These are phyloP conservation scores for Plagodis pulveraria DNA, from an alignment of 2,888 invertebrate genomes.

Conservation along the genomic window DNA sequence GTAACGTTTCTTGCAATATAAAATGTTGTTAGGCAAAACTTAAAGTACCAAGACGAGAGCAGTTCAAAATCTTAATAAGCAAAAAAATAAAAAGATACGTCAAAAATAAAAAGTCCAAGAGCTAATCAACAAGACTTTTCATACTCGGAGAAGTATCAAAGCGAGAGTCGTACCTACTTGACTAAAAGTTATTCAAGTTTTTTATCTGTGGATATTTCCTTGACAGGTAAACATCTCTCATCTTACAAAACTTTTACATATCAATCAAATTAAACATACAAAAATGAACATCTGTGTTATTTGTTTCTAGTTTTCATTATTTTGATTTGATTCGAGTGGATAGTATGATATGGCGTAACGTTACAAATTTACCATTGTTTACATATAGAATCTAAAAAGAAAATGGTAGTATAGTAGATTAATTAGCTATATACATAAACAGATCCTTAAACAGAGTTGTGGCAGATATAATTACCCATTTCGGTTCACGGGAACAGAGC, in stretches of 20 bases:
- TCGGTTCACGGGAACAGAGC: constrained; percentile 28
- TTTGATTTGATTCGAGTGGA: constrained; percentile 6
- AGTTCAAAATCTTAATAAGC: constrained; percentile 59
- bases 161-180: constrained; percentile 61
- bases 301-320: constrained; percentile 1
- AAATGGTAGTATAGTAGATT: constrained; percentile 11
- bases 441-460: constrained; percentile 16
- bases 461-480: constrained; percentile 35
- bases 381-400: constrained; percentile 4
- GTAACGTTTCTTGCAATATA: constrained; percentile 23
- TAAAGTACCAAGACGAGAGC: constrained; percentile 49
- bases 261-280: constrained; percentile 22
- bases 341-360: constrained; percentile 4
- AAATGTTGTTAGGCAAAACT: constrained; percentile 45
- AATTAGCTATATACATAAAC: constrained; percentile 19
- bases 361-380: constrained; percentile 7
- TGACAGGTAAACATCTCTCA: constrained; percentile 27
- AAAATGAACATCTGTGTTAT: constrained; percentile 11
- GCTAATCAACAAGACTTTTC: constrained; percentile 75
- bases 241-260: constrained; percentile 18
- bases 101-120: constrained; percentile 64
- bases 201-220: constrained; percentile 28
- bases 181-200: constrained; percentile 62
- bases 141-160: constrained; percentile 70
- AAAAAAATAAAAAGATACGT: constrained; percentile 60